phyloP scores from a whole-genome alignment of 2,797 vertebrate genomes.

The Channa striata region DNA sequence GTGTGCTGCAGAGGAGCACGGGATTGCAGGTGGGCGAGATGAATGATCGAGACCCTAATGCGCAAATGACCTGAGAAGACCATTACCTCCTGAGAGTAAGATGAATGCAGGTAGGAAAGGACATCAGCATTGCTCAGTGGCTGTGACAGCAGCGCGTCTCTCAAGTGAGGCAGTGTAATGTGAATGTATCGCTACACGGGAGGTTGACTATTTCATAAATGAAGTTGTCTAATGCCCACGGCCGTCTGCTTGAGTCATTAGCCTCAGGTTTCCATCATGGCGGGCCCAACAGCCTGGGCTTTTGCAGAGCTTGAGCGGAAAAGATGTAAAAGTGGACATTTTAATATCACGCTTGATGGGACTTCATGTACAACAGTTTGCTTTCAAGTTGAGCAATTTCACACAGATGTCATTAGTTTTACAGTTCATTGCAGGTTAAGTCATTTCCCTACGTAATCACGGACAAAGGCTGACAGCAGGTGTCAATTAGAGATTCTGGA shows the following conservation, averaged over 20 bases:
- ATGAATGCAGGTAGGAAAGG: constrained; percentile 80
- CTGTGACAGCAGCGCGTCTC: constrained; percentile 78
- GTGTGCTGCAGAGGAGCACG: constrained; percentile 35
- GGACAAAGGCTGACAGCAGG: constrained; percentile 61
- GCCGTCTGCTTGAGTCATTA: constrained; percentile 82
- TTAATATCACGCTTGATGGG: constrained; percentile 82
- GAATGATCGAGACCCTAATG: constrained; percentile 76
- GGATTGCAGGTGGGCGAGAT: constrained; percentile 72
- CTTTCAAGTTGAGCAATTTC: constrained; percentile 76
- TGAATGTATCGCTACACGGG: constrained; percentile 82
- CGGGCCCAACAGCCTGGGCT: constrained; percentile 58
- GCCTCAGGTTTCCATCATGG: constrained; percentile 75
- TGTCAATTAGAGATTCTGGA: constrained; percentile 71
- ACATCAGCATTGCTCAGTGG: constrained; percentile 82
- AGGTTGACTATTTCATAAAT: constrained; percentile 83
- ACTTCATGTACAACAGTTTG: constrained; percentile 80
- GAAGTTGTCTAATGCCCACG: constrained; percentile 81
- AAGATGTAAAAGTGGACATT: constrained; percentile 80
- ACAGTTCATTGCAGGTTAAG: constrained; percentile 79
- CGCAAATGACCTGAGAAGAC: constrained; percentile 81
- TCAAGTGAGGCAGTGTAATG: constrained; percentile 79
- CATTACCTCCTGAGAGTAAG: constrained; percentile 80
- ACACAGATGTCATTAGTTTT: constrained; percentile 75
- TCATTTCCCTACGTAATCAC: constrained; percentile 71
- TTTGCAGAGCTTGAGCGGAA: constrained; percentile 57